Percentiles rank a stretch among this genome's conserved stretches.
phyloP scores from a whole-genome alignment of 2,797 vertebrate species.

The Huso huso region DNA sequence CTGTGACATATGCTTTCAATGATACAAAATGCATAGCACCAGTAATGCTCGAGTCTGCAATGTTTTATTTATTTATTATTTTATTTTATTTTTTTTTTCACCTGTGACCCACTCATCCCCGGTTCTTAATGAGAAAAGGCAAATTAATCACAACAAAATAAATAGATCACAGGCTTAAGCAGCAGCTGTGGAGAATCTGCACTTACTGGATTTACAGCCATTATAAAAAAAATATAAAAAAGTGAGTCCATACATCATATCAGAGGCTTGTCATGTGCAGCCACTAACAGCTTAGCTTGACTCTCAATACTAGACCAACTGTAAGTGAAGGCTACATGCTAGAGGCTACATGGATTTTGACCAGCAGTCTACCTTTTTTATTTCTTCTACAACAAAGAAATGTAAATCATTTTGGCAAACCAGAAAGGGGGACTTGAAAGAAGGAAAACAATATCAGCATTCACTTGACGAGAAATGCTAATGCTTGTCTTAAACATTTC shows the following conservation, averaged over 20 bases:
- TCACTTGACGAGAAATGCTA: no score
- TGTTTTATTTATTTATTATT: constrained; percentile 30
- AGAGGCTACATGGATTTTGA: neutral
- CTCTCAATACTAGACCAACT: constrained; percentile 1
- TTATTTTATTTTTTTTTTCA: constrained; percentile 22
- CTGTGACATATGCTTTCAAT: neutral
- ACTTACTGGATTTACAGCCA: constrained; percentile 42
- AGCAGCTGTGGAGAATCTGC: constrained; percentile 46
- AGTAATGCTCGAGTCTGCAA: constrained; percentile 3
- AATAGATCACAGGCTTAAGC: constrained; percentile 53
- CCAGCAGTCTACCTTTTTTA: no score
- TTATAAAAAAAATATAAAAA: constrained; percentile 31
- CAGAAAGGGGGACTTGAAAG: no score
- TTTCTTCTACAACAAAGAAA: no score
- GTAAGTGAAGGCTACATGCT: constrained; percentile 18
- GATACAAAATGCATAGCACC: neutral
- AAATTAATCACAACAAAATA: constrained; percentile 60
- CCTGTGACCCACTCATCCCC: constrained; percentile 23
- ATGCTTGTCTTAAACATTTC: no score
- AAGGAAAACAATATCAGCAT: no score
- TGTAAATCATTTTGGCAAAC: no score
- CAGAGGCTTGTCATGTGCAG: constrained; percentile 45
- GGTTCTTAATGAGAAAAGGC: constrained; percentile 49
- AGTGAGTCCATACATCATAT: constrained; percentile 50
- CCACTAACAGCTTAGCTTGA: constrained; percentile 31